These are phyloP conservation scores for Crypturellus tataupa DNA, from an alignment of 2,797 vertebrate species.

Conservation along the genomic window DNA sequence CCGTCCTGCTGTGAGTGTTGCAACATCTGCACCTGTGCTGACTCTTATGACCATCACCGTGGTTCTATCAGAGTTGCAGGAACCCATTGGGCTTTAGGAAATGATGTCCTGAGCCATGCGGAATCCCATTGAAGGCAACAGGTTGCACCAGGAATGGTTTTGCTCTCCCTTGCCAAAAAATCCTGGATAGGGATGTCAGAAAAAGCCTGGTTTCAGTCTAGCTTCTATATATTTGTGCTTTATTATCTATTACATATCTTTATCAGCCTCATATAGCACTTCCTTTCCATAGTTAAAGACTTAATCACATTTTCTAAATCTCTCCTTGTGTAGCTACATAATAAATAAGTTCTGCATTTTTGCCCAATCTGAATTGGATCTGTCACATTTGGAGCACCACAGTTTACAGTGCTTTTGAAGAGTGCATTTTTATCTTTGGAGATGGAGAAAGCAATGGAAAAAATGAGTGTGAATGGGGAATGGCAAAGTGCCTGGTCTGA, in stretches of 20 bases:
- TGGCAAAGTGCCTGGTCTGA: conserved; percentile 43
- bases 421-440: conserved; percentile 16
- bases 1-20: neutral
- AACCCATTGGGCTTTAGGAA: neutral
- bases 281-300: neutral
- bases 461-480: neutral
- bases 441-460: neutral
- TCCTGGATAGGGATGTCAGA: neutral
- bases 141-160: neutral
- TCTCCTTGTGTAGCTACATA: neutral
- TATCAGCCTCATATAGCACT: neutral
- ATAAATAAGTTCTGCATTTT: neutral
- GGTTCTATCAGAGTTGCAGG: neutral
- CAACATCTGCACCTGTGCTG: neutral
- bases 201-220: neutral
- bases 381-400: neutral
- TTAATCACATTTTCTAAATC: neutral
- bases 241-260: neutral
- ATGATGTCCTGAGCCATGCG: neutral
- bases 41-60: neutral
- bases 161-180: rapidly evolving
- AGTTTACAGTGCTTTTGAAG: neutral
- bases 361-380: conserved; percentile 1
- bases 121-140: neutral
- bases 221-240: neutral